Conservation (phyloP, 2,797 vertebrate genomes). For the Sebastes minor region DNA sequence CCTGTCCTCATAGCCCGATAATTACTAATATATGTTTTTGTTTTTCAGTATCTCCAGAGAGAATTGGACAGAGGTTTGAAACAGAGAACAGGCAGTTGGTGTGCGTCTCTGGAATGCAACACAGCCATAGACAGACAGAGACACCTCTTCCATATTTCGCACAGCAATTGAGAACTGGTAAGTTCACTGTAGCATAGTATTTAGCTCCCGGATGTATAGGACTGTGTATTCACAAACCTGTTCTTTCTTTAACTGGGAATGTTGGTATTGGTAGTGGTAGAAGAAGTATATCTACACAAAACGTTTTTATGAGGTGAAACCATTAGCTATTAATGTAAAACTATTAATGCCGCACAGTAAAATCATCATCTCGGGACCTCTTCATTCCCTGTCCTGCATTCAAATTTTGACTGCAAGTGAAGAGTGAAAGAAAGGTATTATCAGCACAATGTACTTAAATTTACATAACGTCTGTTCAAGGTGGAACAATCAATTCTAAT, state of each 20-base stretch:
- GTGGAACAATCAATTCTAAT: too few relatives aligned
- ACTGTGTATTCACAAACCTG: neutral
- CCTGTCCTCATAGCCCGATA: neutral
- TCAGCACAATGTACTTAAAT: too few relatives aligned
- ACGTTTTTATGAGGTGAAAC: neutral
- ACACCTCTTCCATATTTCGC: conserved; percentile 62
- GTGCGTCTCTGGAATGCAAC: conserved; percentile 58
- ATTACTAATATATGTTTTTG: neutral
- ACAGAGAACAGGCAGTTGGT: conserved; percentile 55
- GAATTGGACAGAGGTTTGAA: conserved; percentile 70
- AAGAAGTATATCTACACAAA: neutral
- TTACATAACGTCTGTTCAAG: too few relatives aligned
- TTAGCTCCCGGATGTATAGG: neutral
- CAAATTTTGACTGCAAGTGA: too few relatives aligned
- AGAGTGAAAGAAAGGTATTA: too few relatives aligned
- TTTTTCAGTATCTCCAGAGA: conserved; percentile 87
- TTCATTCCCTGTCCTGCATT: too few relatives aligned
- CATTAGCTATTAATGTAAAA: too few relatives aligned
- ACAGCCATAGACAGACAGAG: conserved; percentile 70
- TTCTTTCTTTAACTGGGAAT: too few relatives aligned
- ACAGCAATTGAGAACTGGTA: conserved; percentile 66
- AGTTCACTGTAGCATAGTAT: neutral
- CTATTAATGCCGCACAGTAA: too few relatives aligned
- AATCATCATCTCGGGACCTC: too few relatives aligned
- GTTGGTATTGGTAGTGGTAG: too few relatives aligned